A percentile compares a stretch with the other conserved stretches of the same genome.
Evolutionary conservation across 1,140 invertebrate genomes (phyloP).

Genomic region (Rhynchophorus ferrugineus): DNA sequence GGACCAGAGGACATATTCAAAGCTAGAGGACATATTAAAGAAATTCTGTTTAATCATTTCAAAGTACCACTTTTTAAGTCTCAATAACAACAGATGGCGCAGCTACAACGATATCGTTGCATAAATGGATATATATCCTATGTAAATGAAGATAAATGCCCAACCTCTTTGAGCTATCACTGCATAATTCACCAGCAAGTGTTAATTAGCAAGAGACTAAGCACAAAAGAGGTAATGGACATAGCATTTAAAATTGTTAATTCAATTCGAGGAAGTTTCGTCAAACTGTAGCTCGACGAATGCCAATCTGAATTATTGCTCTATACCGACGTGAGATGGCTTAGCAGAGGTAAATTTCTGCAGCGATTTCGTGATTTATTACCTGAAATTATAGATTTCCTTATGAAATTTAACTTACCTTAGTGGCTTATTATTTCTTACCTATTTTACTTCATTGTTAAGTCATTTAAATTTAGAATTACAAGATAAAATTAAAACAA

Average conservation of each 20-base stretch:
- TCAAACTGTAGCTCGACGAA: conserved; percentile 30
- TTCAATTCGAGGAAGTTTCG: conserved; percentile 33
- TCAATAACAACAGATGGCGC: conserved; percentile 36
- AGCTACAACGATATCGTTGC: conserved; percentile 31
- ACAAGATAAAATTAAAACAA: conserved; percentile 26
- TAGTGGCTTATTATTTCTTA: conserved; percentile 27
- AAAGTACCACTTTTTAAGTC: conserved; percentile 32
- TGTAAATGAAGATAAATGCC: conserved; percentile 30
- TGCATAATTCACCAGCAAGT: conserved; percentile 37
- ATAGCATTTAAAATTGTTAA: conserved; percentile 37
- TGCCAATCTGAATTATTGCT: conserved; percentile 27
- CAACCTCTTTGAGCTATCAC: no score
- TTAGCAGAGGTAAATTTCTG: conserved; percentile 32
- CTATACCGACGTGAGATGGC: conserved; percentile 30
- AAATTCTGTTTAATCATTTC: conserved; percentile 28
- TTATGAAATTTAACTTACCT: conserved; percentile 29
- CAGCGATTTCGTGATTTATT: conserved; percentile 33
- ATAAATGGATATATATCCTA: conserved; percentile 31
- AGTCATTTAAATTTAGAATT: conserved; percentile 31
- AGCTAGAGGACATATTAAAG: conserved; percentile 36
- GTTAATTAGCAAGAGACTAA: conserved; percentile 33
- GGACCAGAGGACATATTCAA: conserved; percentile 29
- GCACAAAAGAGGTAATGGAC: conserved; percentile 36
- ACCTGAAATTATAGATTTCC: conserved; percentile 32
- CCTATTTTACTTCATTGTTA: conserved; percentile 31